Percentiles rank a stretch among this genome's conserved stretches.
Evolutionary conservation across 2,113 vertebrate genomes (phyloP).

Genomic region (Spheniscus mendiculus): DNA sequence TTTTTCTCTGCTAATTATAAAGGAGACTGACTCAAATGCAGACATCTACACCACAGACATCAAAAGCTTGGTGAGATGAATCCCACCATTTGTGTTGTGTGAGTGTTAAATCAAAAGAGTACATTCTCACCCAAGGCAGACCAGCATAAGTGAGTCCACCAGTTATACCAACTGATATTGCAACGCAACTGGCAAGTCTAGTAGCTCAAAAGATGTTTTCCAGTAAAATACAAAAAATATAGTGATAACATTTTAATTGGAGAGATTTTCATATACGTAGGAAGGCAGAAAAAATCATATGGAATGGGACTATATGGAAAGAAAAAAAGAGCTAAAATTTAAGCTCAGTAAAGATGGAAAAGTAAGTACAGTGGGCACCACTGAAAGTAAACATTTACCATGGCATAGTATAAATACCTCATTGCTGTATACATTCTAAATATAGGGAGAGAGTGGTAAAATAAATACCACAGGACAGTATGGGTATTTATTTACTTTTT

Average conservation of each 20-base stretch:
- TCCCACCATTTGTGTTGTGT: neutral
- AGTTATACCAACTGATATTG: neutral
- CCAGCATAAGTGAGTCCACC: neutral
- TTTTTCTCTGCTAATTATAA: neutral
- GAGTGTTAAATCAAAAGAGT: neutral
- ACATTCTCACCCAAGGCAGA: neutral
- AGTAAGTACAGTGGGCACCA: constrained; percentile 49
- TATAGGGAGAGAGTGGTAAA: constrained; percentile 55
- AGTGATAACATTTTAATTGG: neutral
- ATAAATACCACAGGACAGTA: constrained; percentile 57
- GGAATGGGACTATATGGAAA: neutral
- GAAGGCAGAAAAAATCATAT: neutral
- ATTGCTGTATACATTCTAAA: constrained; percentile 68
- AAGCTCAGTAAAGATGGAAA: constrained; percentile 47
- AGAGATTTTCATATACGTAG: neutral
- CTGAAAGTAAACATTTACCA: constrained; percentile 67
- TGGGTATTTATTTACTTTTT: constrained; percentile 56
- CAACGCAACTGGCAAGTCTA: neutral
- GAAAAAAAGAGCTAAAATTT: constrained; percentile 31
- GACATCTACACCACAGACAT: neutral
- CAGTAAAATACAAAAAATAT: neutral
- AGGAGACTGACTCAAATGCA: neutral
- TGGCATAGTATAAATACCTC: constrained; percentile 64
- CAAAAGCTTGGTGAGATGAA: neutral
- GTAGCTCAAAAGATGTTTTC: neutral